Conservation (phyloP, 2,113 vertebrate species). For the Carettochelys insculpta region DNA sequence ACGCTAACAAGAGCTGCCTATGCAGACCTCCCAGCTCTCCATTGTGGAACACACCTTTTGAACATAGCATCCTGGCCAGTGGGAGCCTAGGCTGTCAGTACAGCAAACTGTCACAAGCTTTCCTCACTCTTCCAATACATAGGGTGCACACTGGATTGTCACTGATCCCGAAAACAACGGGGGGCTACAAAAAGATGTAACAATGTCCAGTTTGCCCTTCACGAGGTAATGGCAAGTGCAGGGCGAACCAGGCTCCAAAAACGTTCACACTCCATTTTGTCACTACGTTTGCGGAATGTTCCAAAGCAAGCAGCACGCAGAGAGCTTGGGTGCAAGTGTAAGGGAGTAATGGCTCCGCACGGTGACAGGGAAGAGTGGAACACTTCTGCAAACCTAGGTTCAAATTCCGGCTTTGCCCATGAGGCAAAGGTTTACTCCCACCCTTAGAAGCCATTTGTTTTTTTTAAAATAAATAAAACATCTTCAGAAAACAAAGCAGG, state of each 20-base stretch:
- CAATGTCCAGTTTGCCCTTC: fast-evolving
- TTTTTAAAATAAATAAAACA: neutral
- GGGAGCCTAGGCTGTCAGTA: neutral
- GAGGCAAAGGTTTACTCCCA: neutral
- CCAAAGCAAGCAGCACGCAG: fast-evolving
- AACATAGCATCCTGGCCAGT: fast-evolving
- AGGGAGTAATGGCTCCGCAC: neutral
- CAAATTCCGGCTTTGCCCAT: neutral
- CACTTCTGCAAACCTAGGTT: no score
- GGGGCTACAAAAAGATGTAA: neutral
- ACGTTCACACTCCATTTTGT: fast-evolving
- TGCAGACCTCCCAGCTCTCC: fast-evolving
- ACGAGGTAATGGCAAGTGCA: no score
- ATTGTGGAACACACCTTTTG: fast-evolving
- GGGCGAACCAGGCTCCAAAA: fast-evolving
- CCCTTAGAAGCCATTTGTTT: neutral
- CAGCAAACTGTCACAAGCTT: fast-evolving
- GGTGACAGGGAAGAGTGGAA: neutral
- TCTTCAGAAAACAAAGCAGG: neutral
- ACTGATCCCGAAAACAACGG: neutral
- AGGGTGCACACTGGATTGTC: neutral
- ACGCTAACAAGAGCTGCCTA: fast-evolving
- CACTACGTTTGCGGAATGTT: neutral
- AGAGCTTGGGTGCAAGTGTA: fast-evolving
- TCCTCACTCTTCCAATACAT: neutral